A percentile compares a stretch with the other conserved stretches of the same genome.
These are phyloP conservation scores for Heterotilapia buettikoferi DNA, from an alignment of 2,113 vertebrate species.

Conservation along the genomic window DNA sequence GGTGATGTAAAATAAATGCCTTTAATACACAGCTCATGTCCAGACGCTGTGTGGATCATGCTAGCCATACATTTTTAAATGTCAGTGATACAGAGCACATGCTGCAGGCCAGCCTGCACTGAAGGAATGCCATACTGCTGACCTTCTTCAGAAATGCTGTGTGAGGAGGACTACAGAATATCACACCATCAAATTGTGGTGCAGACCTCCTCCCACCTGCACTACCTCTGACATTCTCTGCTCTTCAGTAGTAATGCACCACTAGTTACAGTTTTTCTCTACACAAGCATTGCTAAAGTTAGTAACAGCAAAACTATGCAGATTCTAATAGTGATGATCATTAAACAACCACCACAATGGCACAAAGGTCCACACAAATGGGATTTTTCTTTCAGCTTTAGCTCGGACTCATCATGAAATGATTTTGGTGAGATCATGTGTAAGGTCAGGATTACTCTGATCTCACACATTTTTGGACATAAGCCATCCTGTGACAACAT, in stretches of 20 bases:
- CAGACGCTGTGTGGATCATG: background rate
- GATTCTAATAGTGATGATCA: background rate
- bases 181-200: background rate
- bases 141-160: slow-evolving; percentile 47
- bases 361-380: background rate
- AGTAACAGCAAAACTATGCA: background rate
- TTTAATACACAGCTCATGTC: background rate
- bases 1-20: background rate
- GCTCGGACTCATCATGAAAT: background rate
- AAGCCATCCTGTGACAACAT: background rate
- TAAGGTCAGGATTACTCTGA: background rate
- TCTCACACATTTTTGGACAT: background rate
- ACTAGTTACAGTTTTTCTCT: background rate
- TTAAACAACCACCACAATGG: background rate
- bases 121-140: background rate
- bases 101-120: background rate
- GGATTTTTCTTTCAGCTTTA: background rate
- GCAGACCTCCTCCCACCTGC: slow-evolving; percentile 6
- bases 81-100: background rate
- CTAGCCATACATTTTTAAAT: background rate
- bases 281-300: background rate
- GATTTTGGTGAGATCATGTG: background rate
- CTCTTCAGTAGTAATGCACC: background rate
- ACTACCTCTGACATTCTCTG: background rate
- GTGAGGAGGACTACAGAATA: slow-evolving; percentile 8